phyloP scores from a whole-genome alignment of 2,113 vertebrate genomes.

The human (Homo sapiens) region GRCh38 chr9:135184001-135184500 shows the following conservation, averaged over 20 bases:
- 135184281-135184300: rapidly evolving
- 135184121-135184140: not conserved
- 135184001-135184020: not conserved
- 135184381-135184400: rapidly evolving
- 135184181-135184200: not conserved
- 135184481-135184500: not conserved
- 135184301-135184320: rapidly evolving
- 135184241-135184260: too few species aligned
- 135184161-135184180: not conserved
- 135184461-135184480: not conserved
- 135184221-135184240: not conserved
- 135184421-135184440: rapidly evolving
- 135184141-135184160: not conserved
- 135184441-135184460: rapidly evolving
- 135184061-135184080: not conserved
- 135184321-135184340: rapidly evolving
- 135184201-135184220: not conserved
- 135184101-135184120: not conserved
- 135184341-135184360: not conserved
- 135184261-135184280: not conserved
- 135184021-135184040: rapidly evolving
- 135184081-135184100: rapidly evolving
- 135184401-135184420: rapidly evolving
- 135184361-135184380: rapidly evolving
- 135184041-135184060: not conserved